Base-by-base conservation (phyloP, 1,140 invertebrate genomes). In the Diorhabda sublineata region DNA sequence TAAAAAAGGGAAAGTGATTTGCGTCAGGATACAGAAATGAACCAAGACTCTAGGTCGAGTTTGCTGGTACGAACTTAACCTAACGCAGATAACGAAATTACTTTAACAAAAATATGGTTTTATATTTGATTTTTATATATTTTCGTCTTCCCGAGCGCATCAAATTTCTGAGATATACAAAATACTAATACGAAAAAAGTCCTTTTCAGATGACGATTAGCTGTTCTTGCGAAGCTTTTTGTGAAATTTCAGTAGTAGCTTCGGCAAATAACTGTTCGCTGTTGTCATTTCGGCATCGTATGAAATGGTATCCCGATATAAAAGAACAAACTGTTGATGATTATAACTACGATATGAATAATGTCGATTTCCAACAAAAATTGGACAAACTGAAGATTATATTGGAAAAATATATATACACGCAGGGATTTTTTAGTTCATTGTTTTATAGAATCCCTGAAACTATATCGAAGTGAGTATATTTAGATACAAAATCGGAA, bases 361-460 rank as follows among this genome's bases (percentile, higher is more conserved):
- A 26, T 56, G 26, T 8, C 5, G 4, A 5, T 41, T 56, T 26
- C 3, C 45, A 9, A 7, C 45, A 64, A 9, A 45, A 26, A 5
- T 26, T 64, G 45, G 8, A 64, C 9, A 6, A 5, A 11, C 6
- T 64, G 45, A n/a, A 7, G 26, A 47, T 6, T 3, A 56, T 57
- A 7, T 41, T 69, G 8, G 71, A 77, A 64, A 58, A 61, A 57
- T 75, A 67, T 66, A 42, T 75, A 5, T 74, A 58, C 57, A 59
- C 44, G 2, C 73, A 73, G 56, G 69, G 69, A n/a, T 76, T 70
- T 56, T 71, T 66, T 52, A 68, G 61, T 42, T 70, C 26, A 7
- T 8, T 67, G 26, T 69, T 64, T 57, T 74, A 72, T 59, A 59
- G 47, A 6, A 71, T 76, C 45, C 74, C 74, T 8, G 58, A 69